These are phyloP conservation scores for Rhynchophorus ferrugineus DNA, from an alignment of 1,140 invertebrate genomes.

Conservation along the genomic window DNA sequence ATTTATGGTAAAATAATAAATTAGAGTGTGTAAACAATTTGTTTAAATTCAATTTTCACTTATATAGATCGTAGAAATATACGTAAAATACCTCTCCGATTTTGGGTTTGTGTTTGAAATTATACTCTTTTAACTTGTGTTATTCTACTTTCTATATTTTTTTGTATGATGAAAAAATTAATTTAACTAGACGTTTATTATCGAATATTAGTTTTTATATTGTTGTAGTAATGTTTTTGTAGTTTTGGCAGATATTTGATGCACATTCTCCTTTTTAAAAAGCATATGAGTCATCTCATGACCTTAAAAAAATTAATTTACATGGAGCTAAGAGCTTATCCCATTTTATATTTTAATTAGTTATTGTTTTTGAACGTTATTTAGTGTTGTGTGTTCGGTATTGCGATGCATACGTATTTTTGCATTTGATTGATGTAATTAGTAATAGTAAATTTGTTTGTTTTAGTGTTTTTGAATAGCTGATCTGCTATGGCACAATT, in stretches of 20 bases:
- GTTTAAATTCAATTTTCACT: constrained; percentile 1
- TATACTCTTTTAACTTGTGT: no score
- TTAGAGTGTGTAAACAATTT: constrained; percentile 16
- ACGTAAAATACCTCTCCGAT: no score
- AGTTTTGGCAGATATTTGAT: neutral
- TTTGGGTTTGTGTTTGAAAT: no score
- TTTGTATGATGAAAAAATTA: no score
- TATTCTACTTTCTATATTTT: constrained; percentile 5
- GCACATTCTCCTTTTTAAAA: constrained; percentile 11
- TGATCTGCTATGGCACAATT: neutral
- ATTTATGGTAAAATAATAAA: constrained; percentile 17
- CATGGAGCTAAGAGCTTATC: constrained; percentile 13
- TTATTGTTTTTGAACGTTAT: constrained; percentile 12
- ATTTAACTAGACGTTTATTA: no score
- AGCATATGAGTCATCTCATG: constrained; percentile 15
- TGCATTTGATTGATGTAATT: neutral
- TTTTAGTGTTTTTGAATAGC: neutral
- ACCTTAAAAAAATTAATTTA: constrained; percentile 21
- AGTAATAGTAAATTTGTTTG: neutral
- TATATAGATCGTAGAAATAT: no score
- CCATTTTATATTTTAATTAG: constrained; percentile 13
- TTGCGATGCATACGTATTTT: neutral
- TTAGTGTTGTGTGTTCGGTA: neutral
- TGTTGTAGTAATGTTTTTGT: no score
- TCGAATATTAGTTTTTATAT: no score